Evolutionary conservation across 1,140 invertebrate species (phyloP).

Genomic region (Bombus sibiricus): DNA sequence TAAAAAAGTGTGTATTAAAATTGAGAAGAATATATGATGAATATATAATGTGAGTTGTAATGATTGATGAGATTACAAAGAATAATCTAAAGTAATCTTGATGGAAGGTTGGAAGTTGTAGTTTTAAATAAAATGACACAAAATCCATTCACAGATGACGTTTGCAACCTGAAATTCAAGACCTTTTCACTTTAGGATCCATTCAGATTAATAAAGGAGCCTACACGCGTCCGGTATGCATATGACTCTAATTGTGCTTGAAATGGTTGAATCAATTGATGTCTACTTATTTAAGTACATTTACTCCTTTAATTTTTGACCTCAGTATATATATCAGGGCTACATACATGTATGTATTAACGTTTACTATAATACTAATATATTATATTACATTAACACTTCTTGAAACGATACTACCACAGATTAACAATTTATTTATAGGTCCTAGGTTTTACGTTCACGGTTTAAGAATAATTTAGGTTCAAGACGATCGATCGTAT

Average conservation of each 20-base stretch:
- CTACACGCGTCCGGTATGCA: not conserved
- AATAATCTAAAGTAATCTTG: not conserved
- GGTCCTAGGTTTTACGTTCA: too few relatives aligned
- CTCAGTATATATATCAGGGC: not conserved
- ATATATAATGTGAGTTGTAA: not conserved
- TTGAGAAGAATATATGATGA: not conserved
- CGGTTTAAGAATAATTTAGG: too few relatives aligned
- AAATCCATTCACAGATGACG: not conserved
- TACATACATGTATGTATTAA: not conserved
- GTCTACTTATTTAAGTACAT: not conserved
- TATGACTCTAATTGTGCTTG: not conserved
- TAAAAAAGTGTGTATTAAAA: not conserved
- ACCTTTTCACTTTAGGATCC: not conserved
- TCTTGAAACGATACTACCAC: too few relatives aligned
- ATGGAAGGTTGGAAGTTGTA: not conserved
- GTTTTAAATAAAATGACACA: not conserved
- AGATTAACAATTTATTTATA: too few relatives aligned
- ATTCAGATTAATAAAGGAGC: not conserved
- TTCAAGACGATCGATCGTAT: too few relatives aligned
- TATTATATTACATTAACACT: too few relatives aligned
- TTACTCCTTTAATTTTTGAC: not conserved
- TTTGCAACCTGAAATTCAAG: not conserved
- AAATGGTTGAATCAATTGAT: not conserved
- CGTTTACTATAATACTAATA: too few relatives aligned
- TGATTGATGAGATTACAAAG: not conserved